phyloP scores from a whole-genome alignment of 2,797 vertebrate genomes.

The Buceros bicornis region DNA sequence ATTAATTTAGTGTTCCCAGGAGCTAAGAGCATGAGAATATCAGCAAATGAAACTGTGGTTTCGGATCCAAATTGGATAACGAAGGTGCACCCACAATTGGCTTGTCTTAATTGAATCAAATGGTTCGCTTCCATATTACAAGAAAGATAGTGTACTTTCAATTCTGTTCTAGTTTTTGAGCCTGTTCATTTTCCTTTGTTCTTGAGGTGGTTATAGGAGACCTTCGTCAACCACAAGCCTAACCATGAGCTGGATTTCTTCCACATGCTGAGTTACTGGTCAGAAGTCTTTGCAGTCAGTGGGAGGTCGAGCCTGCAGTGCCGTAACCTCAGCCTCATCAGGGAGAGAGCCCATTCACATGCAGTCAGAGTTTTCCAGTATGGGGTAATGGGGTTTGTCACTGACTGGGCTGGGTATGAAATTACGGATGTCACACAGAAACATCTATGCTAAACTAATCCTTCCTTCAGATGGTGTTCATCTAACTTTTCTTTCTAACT shows the following conservation, averaged over 20 bases:
- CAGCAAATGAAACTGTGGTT: slow-evolving; percentile 25
- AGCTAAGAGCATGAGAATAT: neutral
- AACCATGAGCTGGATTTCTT: neutral
- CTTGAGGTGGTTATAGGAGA: neutral
- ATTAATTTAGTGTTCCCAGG: neutral
- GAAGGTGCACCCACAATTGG: neutral
- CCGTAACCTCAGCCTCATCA: neutral
- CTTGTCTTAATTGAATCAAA: slow-evolving; percentile 6
- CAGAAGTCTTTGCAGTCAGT: neutral
- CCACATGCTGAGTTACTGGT: neutral
- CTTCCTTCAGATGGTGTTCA: neutral
- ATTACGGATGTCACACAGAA: neutral
- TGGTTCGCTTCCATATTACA: neutral
- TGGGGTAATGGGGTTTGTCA: neutral
- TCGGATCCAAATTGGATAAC: neutral
- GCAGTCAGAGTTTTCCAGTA: neutral
- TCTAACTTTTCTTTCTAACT: neutral
- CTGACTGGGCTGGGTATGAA: neutral
- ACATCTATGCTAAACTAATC: neutral
- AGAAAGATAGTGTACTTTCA: neutral
- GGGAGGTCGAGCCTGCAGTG: neutral
- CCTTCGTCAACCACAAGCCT: neutral
- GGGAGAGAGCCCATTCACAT: neutral
- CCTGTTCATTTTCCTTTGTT: neutral
- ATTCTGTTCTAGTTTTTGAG: neutral